Evolutionary conservation across 2,888 invertebrate species (phyloP), one percentile per base, ranked within the genome.

Genomic region (Halocaridina rubra): DNA sequence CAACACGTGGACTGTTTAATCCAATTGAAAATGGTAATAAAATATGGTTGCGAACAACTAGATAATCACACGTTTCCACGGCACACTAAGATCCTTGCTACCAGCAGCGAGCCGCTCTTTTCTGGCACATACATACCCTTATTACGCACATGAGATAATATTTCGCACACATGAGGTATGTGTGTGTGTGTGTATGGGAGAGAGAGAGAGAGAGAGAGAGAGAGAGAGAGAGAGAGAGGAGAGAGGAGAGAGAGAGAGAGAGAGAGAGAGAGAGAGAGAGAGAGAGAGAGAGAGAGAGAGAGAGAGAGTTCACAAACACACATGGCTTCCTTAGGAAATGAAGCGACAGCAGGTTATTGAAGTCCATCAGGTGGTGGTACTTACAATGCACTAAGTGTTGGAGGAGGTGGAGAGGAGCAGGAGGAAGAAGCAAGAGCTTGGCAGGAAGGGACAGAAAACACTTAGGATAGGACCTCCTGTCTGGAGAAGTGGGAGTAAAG

Each of bases 1-100:
- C 46, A 84, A 84, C 84, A 84, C 84, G 84, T 84, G 84, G 84
- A 82, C 79, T 80, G 67, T 79, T 84, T 84, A 74, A 75, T 64
- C 80, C 84, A 84, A 84, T 84, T 84, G 61, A 79, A 74, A 80
- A 29, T 67, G 79, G 64, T 84, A 84, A 79, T 84, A 75, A 84
- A 84, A 79, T 75, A 75, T 79, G 74, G 78, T 84, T 84, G 72
- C 10, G 79, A 64, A 53, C 61, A 84, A 84, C 61, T 74, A 57
- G 79, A 84, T 84, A 84, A 84, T 84, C 80, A 84, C 80, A 80
- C 64, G 79, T 84, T 75, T 84, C 75, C 80, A 80, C 80, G 75
- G 67, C 72, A 84, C 79, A 76, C 79, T 61, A 69, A 79, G 80
- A 84, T 79, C 80, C 13, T 53, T n/a, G n/a, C n/a, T n/a, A n/a